These are phyloP conservation scores for Schizaphis graminum DNA, from an alignment of 2,888 invertebrate genomes.

Conservation along the genomic window DNA sequence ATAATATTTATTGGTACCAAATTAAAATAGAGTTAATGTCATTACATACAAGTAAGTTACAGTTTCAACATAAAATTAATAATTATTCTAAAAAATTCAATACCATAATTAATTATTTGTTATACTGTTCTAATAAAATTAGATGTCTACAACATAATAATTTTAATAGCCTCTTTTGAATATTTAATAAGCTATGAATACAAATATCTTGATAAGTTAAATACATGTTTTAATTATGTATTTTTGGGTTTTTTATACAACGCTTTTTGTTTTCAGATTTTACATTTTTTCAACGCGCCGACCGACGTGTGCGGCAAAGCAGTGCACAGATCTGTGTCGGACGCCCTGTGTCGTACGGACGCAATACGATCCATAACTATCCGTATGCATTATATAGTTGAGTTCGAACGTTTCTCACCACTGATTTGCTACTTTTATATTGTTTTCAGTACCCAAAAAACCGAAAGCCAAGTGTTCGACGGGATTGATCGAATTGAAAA, in stretches of 20 bases:
- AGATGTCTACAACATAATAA: not conserved
- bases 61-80: not conserved
- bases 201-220: not conserved
- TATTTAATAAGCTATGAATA: not conserved
- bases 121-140: not conserved
- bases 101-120: not conserved
- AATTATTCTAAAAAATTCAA: not conserved
- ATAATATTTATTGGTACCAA: too few relatives aligned
- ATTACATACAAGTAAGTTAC: not conserved
- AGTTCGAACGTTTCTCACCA: not conserved
- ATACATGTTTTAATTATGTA: not conserved
- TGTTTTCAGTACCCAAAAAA: conserved; percentile 30
- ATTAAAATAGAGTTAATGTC: too few relatives aligned
- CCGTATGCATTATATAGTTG: not conserved
- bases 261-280: conserved; percentile 24
- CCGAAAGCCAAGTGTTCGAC: conserved; percentile 37
- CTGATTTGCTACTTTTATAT: too few relatives aligned
- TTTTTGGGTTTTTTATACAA: not conserved
- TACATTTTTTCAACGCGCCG: conserved; percentile 57
- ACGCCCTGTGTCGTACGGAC: not conserved
- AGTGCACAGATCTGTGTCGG: conserved; percentile 12
- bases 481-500: conserved; percentile 51
- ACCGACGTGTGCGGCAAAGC: conserved; percentile 20
- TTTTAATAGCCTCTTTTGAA: not conserved
- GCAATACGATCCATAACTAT: conserved; percentile 50